Percentiles rank a stretch among this genome's conserved stretches.
Evolutionary conservation across 2,797 vertebrate species (phyloP).

Genomic region (Linurgus olivaceus): DNA sequence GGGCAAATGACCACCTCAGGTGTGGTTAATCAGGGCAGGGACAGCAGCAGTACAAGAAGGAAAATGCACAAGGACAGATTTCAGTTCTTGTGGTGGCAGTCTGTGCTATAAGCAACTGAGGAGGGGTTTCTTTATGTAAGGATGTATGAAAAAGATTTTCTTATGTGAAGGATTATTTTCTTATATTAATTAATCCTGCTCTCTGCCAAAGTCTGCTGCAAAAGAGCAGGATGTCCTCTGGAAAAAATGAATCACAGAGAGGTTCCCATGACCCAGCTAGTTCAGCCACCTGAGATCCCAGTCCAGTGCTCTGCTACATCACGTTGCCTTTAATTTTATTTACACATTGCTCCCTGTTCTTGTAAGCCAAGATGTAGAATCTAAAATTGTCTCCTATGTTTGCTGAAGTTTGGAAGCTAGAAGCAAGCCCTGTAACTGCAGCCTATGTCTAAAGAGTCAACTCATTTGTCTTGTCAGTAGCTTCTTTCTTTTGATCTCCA

Average conservation of each 20-base stretch:
- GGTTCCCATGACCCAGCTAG: not conserved
- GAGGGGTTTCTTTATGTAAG: not conserved
- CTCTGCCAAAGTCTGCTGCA: not conserved
- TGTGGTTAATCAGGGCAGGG: not conserved
- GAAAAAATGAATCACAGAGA: not conserved
- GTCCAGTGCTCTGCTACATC: not conserved
- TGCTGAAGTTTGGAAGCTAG: not conserved
- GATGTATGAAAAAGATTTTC: not conserved
- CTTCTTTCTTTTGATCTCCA: slow-evolving; percentile 11
- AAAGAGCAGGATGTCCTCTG: not conserved
- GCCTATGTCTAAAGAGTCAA: not conserved
- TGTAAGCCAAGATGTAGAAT: not conserved
- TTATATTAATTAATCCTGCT: not conserved
- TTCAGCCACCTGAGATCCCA: not conserved
- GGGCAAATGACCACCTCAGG: not conserved
- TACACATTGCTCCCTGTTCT: not conserved
- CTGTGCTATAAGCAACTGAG: not conserved
- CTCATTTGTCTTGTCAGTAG: not conserved
- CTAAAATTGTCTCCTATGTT: not conserved
- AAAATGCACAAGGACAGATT: not conserved
- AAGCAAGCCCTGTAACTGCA: not conserved
- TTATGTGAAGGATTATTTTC: not conserved
- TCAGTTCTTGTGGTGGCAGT: not conserved
- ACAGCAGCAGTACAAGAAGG: not conserved
- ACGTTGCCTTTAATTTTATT: not conserved